Evolutionary conservation across 2,888 invertebrate species (phyloP).

Genomic region (Plutella xylostella): DNA sequence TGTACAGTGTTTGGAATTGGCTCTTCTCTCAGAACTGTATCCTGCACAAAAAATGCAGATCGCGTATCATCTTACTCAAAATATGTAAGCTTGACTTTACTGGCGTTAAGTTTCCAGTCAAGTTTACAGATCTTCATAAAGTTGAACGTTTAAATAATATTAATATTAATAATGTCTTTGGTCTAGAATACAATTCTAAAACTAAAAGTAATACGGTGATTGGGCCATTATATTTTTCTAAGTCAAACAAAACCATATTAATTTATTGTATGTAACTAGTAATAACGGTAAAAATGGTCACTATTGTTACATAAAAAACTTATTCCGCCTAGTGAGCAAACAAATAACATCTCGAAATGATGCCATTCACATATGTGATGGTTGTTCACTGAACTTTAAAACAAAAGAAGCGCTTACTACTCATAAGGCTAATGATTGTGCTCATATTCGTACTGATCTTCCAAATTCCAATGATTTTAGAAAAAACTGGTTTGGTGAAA

Average conservation of each 20-base stretch:
- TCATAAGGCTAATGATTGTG: conserved; percentile 16
- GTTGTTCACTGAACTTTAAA: conserved; percentile 14
- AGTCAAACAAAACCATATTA: conserved; percentile 17
- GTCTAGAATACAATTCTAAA: conserved; percentile 19
- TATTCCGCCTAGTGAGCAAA: conserved; percentile 19
- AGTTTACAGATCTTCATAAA: too few species aligned
- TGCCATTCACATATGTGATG: conserved; percentile 16
- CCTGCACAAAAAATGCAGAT: too few species aligned
- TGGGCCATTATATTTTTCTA: conserved; percentile 21
- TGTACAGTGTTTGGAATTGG: too few species aligned
- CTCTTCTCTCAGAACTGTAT: too few species aligned
- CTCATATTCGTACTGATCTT: conserved; percentile 15
- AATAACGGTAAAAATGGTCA: conserved; percentile 15
- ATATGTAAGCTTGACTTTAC: too few species aligned
- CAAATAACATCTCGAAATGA: conserved; percentile 13
- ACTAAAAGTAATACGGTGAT: conserved; percentile 14
- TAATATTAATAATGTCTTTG: conserved; percentile 24
- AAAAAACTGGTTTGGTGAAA: conserved; percentile 2
- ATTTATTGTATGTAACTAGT: conserved; percentile 19
- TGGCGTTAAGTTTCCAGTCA: too few species aligned
- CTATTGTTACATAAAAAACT: conserved; percentile 22
- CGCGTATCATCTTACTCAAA: too few species aligned
- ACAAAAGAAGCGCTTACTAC: conserved; percentile 12
- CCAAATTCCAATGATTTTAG: conserved; percentile 2
- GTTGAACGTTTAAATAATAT: conserved; percentile 21